phyloP scores from a whole-genome alignment of 2,888 invertebrate species.

The Crioceris asparagi region DNA sequence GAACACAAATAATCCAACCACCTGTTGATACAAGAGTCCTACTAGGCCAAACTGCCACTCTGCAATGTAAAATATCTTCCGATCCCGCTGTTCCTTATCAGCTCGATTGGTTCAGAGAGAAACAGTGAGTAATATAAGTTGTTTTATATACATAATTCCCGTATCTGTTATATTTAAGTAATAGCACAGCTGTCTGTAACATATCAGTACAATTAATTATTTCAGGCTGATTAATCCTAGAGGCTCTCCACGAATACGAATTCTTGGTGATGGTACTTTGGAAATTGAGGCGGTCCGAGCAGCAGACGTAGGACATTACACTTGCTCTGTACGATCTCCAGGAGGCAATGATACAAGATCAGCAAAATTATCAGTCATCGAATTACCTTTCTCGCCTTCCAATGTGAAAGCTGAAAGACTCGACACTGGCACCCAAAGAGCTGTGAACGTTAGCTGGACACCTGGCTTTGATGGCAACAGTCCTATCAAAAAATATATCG shows the following conservation, averaged over 20 bases:
- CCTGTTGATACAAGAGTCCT: slow-evolving; percentile 87
- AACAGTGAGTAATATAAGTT: slow-evolving; percentile 50
- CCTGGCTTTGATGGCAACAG: slow-evolving; percentile 97
- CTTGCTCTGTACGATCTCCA: slow-evolving; percentile 78
- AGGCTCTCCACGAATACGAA: slow-evolving; percentile 59
- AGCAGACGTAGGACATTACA: slow-evolving; percentile 88
- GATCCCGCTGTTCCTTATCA: slow-evolving; percentile 81
- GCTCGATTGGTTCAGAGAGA: slow-evolving; percentile 81
- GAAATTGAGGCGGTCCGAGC: slow-evolving; percentile 82
- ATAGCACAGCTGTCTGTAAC: not conserved
- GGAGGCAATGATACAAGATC: slow-evolving; percentile 89
- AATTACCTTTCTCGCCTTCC: slow-evolving; percentile 88
- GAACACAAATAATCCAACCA: slow-evolving; percentile 87
- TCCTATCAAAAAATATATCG: slow-evolving; percentile 82
- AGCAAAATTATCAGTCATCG: slow-evolving; percentile 79
- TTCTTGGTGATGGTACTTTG: slow-evolving; percentile 72
- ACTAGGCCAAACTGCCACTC: slow-evolving; percentile 82
- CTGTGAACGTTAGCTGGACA: slow-evolving; percentile 89
- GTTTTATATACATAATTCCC: slow-evolving; percentile 5
- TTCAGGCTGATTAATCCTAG: slow-evolving; percentile 40
- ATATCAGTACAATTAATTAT: not conserved
- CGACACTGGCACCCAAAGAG: slow-evolving; percentile 52
- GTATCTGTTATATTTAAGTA: not conserved
- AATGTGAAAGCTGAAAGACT: slow-evolving; percentile 67
- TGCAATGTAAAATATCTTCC: slow-evolving; percentile 90